These are phyloP conservation scores for Mystacides longicornis DNA, from an alignment of 2,888 invertebrate species.

Conservation along the genomic window DNA sequence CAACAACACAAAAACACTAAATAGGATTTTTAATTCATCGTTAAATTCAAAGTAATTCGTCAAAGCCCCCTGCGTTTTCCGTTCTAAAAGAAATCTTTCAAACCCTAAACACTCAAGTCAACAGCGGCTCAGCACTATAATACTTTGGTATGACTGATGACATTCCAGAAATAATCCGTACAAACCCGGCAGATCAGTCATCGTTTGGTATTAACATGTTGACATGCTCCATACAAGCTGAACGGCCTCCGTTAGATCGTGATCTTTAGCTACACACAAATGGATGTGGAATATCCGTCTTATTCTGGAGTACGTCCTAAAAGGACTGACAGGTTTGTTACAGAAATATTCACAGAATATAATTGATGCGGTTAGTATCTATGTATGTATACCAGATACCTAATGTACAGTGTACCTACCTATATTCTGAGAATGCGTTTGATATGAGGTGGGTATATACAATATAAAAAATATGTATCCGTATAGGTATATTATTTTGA, in stretches of 20 bases:
- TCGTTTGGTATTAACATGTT: slow-evolving; percentile 10
- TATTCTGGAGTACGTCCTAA: background rate
- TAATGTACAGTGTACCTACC: background rate
- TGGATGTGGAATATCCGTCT: background rate
- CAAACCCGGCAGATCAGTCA: slow-evolving; percentile 23
- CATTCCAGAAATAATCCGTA: slow-evolving; percentile 21
- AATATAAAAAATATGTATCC: too few relatives aligned
- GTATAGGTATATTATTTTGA: too few relatives aligned
- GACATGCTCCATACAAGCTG: slow-evolving; percentile 12
- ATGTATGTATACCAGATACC: too few relatives aligned
- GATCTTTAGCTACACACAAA: background rate
- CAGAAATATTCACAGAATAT: background rate
- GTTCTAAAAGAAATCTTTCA: slow-evolving; percentile 18
- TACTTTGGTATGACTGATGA: slow-evolving; percentile 23
- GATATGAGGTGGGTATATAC: too few relatives aligned
- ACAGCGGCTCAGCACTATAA: background rate
- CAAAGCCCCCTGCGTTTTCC: background rate
- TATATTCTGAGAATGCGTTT: too few relatives aligned
- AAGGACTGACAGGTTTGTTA: slow-evolving; percentile 11
- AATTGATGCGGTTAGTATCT: background rate
- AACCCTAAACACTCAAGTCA: slow-evolving; percentile 10
- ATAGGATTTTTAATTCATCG: background rate
- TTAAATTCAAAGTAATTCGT: background rate
- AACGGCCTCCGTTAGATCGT: background rate
- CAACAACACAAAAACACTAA: too few relatives aligned